Percentiles rank a stretch among this genome's conserved stretches.
Conservation (phyloP, 2,797 vertebrate genomes). For the Hyperoplus immaculatus region DNA sequence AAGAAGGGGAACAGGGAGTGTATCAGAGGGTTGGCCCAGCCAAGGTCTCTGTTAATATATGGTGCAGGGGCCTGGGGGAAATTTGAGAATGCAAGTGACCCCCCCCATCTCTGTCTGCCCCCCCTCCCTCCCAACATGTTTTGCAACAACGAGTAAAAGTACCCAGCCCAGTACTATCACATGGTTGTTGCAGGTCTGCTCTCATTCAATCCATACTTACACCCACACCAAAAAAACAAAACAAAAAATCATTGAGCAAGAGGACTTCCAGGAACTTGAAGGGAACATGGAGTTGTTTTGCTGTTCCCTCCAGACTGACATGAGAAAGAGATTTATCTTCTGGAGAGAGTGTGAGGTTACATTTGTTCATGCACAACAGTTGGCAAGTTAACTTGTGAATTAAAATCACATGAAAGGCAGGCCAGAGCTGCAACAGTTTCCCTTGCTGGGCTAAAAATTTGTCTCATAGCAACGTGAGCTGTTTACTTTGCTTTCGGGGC, state of each 20-base stretch:
- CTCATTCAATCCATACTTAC: conserved; percentile 60
- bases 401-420: conserved; percentile 50
- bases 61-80: conserved; percentile 18
- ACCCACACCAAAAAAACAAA: conserved; percentile 36
- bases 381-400: conserved; percentile 53
- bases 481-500: conserved; percentile 24
- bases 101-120: conserved; percentile 27
- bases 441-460: conserved; percentile 23
- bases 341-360: conserved; percentile 51
- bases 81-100: conserved; percentile 34
- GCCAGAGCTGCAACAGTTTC: conserved; percentile 21
- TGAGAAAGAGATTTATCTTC: conserved; percentile 65
- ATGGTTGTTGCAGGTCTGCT: conserved; percentile 57
- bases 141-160: conserved; percentile 59
- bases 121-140: conserved; percentile 53
- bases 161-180: conserved; percentile 58
- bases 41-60: conserved; percentile 34
- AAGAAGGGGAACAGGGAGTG: background rate
- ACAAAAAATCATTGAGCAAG: conserved; percentile 74
- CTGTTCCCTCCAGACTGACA: conserved; percentile 59
- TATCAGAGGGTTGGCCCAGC: background rate
- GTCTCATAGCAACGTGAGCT: conserved; percentile 27
- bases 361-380: conserved; percentile 48
- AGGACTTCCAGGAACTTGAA: conserved; percentile 76
- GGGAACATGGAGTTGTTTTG: conserved; percentile 65